These are phyloP conservation scores for Podotricha telesiphe DNA, from an alignment of 2,888 invertebrate species.

Conservation along the genomic window DNA sequence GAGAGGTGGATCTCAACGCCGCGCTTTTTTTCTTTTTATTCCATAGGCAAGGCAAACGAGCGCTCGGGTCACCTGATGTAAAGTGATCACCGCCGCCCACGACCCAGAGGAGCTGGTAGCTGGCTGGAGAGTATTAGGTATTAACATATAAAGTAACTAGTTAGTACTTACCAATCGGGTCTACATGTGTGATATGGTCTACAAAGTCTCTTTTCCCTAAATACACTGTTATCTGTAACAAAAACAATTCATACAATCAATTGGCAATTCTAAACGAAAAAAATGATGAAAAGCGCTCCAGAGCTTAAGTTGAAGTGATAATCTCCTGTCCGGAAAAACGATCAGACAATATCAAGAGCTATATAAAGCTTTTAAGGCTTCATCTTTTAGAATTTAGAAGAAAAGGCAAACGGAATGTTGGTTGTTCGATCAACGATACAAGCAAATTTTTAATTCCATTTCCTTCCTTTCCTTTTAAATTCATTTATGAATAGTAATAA, in stretches of 20 bases:
- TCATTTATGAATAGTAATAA: too few relatives aligned
- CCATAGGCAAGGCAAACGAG: too few relatives aligned
- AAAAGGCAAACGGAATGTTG: constrained; percentile 7
- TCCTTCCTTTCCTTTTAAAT: too few relatives aligned
- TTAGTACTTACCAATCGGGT: constrained; percentile 92
- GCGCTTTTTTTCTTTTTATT: too few relatives aligned
- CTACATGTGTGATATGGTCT: constrained; percentile 95
- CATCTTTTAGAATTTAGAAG: neutral
- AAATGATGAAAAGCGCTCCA: constrained; percentile 7
- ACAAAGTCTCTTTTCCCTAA: constrained; percentile 96
- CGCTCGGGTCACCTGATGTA: too few relatives aligned
- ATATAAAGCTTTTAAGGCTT: constrained; percentile 13
- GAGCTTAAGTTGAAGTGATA: constrained; percentile 20
- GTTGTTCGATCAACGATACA: constrained; percentile 7
- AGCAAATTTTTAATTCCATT: neutral
- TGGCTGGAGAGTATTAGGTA: too few relatives aligned
- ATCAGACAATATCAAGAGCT: constrained; percentile 24
- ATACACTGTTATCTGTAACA: constrained; percentile 92
- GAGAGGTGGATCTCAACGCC: too few relatives aligned
- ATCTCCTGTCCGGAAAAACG: constrained; percentile 25
- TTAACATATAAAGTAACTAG: too few relatives aligned
- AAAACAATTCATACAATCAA: constrained; percentile 46
- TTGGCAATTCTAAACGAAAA: too few relatives aligned
- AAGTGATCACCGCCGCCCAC: too few relatives aligned
- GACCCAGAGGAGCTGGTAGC: too few relatives aligned